phyloP scores from a whole-genome alignment of 2,888 invertebrate genomes.

The Lycia hirtaria region DNA sequence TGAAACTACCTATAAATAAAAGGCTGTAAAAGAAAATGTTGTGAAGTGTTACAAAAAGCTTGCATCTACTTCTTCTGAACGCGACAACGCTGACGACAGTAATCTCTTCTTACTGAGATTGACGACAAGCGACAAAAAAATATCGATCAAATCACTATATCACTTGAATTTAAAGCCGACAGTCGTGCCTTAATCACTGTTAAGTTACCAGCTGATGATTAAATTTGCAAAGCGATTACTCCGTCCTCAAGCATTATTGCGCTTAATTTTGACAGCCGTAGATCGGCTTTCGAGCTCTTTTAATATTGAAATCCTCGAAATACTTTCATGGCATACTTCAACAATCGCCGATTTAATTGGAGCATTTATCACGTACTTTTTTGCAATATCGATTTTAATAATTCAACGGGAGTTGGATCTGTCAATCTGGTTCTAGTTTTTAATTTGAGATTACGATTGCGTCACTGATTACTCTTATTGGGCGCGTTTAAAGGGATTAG shows the following conservation, averaged over 20 bases:
- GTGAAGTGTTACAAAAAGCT: background rate
- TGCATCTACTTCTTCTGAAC: background rate
- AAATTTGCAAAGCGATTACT: constrained; percentile 47
- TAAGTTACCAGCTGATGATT: constrained; percentile 41
- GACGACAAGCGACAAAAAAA: background rate
- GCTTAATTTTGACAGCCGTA: constrained; percentile 50
- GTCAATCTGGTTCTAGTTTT: constrained; percentile 60
- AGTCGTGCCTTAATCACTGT: constrained; percentile 29
- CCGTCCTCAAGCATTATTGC: constrained; percentile 45
- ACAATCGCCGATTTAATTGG: constrained; percentile 67
- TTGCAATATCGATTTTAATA: constrained; percentile 52
- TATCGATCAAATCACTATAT: constrained; percentile 5
- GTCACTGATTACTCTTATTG: constrained; percentile 41
- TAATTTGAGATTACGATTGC: constrained; percentile 53
- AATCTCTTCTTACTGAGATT: background rate
- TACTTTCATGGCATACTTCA: constrained; percentile 56
- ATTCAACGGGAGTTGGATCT: constrained; percentile 50
- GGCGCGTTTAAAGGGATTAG: constrained; percentile 55
- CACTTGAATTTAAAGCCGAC: constrained; percentile 31
- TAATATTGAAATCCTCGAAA: constrained; percentile 40
- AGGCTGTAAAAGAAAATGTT: background rate
- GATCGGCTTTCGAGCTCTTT: constrained; percentile 55
- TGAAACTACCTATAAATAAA: no score
- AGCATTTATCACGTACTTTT: constrained; percentile 55
- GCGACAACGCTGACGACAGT: background rate